These are phyloP conservation scores for Diplosoma virens DNA, from an alignment of 23 tunicate species.

Conservation along the genomic window DNA sequence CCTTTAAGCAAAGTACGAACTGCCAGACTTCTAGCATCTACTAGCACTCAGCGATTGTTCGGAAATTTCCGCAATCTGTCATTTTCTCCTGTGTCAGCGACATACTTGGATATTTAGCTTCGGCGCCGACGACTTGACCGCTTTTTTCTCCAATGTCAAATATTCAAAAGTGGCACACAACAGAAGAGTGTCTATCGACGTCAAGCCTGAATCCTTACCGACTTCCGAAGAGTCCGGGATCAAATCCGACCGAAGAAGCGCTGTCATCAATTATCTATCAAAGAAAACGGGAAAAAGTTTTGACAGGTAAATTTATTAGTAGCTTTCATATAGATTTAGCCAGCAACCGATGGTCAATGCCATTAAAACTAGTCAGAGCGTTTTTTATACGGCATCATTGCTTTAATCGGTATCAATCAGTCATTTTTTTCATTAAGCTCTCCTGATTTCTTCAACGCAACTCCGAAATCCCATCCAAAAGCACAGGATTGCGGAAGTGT, in stretches of 20 bases:
- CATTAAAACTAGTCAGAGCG: background rate
- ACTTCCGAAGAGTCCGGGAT: background rate
- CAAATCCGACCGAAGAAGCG: background rate
- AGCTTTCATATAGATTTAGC: no score
- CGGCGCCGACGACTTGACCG: background rate
- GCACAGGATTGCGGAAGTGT: conserved; percentile 29
- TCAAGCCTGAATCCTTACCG: conserved; percentile 34
- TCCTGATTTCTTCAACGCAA: background rate
- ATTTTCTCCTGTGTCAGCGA: no score
- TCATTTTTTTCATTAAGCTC: background rate
- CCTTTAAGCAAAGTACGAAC: no score
- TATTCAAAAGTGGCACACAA: conserved; percentile 6
- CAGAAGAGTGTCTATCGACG: conserved; percentile 57
- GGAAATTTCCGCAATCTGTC: no score
- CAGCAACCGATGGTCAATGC: no score
- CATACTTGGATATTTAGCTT: no score
- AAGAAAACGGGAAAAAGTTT: background rate
- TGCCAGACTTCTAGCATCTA: no score
- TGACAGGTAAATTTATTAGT: conserved; percentile 11
- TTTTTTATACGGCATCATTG: background rate
- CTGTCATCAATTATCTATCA: conserved; percentile 14
- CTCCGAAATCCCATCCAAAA: conserved; percentile 20
- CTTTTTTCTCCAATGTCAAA: background rate
- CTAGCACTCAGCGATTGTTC: no score
- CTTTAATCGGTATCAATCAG: background rate